Base-by-base conservation (phyloP, 2,888 invertebrate genomes). In the Corythucha ciliata region DNA sequence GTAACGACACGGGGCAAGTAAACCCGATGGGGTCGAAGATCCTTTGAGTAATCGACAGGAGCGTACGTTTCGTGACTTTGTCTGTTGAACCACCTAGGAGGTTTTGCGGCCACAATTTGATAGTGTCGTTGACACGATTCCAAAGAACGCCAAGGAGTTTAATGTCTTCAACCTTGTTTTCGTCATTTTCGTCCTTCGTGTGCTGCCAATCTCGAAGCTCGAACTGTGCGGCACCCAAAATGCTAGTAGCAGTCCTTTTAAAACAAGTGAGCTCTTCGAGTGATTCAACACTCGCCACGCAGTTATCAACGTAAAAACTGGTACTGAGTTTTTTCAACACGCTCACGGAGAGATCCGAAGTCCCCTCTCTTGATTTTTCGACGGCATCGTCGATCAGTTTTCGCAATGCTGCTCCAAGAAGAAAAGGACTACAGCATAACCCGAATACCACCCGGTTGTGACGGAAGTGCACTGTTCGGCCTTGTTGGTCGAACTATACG, bases 11-110 rank as follows among this genome's bases (percentile, higher is more conserved):
- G 10, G 58, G 56, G 22, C 57, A 56, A 20, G 52, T 47, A 41
- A 61, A 54, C 1, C 62, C 61, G 16, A 61, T 51, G 10, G 60
- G 59, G 45, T 62, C 60, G 40, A 61, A 60, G 25, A 61, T 46
- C 21, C 51, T 25, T 20, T 61, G 59, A 26, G 57, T 48, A 34
- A 57, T 27, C 25, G 54, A 52, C 26, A 57, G 33, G n/a, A 58
- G 42, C 22, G 33, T 18, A n/a, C 12, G 18, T 21, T 39, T 39
- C 22, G 39, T 39, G 4, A 39, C 39, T 22, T 39, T 39, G 18
- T 32, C 42, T 14, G 32, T 46, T 40, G n/a, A 46, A 24, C 32
- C 55, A 32, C 25, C 36, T 41, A 27, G 42, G 22, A 20, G 12
- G 12, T 22, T 39, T 6, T 42, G 26, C n/a, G 47, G 7, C 3